Evolutionary conservation across 2,888 invertebrate genomes (phyloP), one percentile per base, ranked within the genome.

Genomic region (Harpalus rufipes): DNA sequence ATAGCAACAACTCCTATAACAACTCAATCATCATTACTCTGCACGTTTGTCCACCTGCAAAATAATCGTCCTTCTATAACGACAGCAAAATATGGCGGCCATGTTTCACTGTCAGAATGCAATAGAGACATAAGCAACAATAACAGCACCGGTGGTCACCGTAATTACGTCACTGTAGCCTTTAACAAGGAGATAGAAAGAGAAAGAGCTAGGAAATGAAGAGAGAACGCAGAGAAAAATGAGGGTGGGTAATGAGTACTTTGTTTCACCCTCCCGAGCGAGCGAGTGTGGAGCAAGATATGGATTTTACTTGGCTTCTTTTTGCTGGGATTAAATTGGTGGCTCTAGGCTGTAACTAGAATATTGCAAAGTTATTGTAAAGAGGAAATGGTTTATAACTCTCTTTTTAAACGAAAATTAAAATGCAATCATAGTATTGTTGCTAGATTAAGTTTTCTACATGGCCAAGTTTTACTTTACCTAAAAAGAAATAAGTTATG

Each of bases 101-200:
- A 81, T 81, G 68, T 81, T 72, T 81, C 72, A 81, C 25, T 51
- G 81, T 81, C 81, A 80, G 61, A 80, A 80, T 56, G 80, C 59
- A 68, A 81, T 81, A 81, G 56, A 81, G 81, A 81, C 81, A 81
- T 81, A 68, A 68, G 81, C 72, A 68, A 68, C 81, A 68, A 68
- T 63, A 81, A 44, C 81, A 56, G 81, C 58, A 56, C 21, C 16
- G 81, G 63, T 61, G 58, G 61, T 25, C 80, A 80, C 59, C 61
- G 80, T 18, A 39, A 61, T 80, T 80, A 59, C 41, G 39, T 59
- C 79, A 79, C 59, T 79, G 59, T 61, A 78, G 32, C 61, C 41
- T 80, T 59, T 39, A 68, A 10, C 68, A 21, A 18, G 16, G 63
- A 7, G 63, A 18, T 25, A 18, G 63, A 63, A 10, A 18, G 63